These are phyloP conservation scores for Eristalis pertinax DNA, from an alignment of 2,888 invertebrate genomes.

Conservation along the genomic window DNA sequence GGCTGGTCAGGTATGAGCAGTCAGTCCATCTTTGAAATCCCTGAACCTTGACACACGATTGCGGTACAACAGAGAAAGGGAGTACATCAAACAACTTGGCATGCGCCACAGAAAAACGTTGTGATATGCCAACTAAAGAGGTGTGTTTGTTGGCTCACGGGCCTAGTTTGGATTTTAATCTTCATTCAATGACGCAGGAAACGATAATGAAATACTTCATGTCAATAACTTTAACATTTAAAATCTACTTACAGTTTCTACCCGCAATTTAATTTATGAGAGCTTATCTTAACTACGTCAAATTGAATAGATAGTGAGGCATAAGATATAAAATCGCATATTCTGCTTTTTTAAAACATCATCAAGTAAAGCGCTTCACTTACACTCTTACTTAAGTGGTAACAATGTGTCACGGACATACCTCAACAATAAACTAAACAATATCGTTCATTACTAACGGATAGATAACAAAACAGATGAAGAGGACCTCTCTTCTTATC, in stretches of 20 bases:
- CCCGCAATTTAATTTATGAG: background rate
- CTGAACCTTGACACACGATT: no score
- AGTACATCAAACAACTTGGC: no score
- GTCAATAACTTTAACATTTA: background rate
- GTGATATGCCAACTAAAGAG: no score
- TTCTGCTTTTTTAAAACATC: background rate
- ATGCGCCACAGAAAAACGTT: no score
- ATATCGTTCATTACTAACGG: background rate
- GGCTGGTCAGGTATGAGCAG: no score
- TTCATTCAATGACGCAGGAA: background rate
- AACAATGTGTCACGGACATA: background rate
- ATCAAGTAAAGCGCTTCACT: background rate
- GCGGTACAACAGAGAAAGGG: no score
- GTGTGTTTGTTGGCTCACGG: background rate
- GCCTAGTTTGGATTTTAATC: background rate
- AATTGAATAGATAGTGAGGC: background rate
- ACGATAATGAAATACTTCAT: background rate
- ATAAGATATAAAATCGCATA: background rate
- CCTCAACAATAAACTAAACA: background rate
- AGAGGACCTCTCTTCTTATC: background rate
- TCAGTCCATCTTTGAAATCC: no score
- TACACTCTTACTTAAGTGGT: background rate
- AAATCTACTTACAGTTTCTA: no score
- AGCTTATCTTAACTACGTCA: background rate
- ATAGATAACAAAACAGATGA: background rate